These are phyloP conservation scores for Hyperopisus bebe DNA, from an alignment of 2,113 vertebrate genomes.

Conservation along the genomic window DNA sequence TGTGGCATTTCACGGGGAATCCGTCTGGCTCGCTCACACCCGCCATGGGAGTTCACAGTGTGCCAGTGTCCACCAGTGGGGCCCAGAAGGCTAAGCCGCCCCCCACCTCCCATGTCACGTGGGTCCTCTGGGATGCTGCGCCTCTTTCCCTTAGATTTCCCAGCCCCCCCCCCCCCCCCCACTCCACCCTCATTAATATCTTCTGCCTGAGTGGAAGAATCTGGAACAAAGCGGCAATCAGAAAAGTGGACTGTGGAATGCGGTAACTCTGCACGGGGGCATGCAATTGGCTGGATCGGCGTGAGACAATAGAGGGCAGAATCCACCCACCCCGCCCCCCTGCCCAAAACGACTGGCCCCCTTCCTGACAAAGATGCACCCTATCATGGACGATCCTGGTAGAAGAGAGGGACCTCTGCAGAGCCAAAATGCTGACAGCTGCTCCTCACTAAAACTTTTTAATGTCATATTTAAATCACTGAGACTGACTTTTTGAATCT, in stretches of 20 bases:
- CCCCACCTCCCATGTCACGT: neutral
- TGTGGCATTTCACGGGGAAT: neutral
- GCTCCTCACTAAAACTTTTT: neutral
- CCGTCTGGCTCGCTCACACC: neutral
- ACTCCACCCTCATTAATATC: conserved; percentile 48
- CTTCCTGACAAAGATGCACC: neutral
- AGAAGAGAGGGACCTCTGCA: neutral
- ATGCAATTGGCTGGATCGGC: conserved; percentile 27
- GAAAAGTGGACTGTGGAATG: conserved; percentile 45
- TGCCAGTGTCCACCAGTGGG: neutral
- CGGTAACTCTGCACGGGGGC: conserved; percentile 47
- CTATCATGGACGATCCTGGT: neutral
- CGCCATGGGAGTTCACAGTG: neutral
- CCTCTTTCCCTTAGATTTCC: conserved; percentile 29
- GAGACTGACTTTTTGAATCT: neutral
- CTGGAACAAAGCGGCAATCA: conserved; percentile 57
- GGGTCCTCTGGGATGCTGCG: neutral
- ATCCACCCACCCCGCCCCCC: conserved; percentile 3
- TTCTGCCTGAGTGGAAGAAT: conserved; percentile 56
- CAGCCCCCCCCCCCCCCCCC: conserved; percentile 18
- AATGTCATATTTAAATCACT: neutral
- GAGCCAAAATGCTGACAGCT: neutral
- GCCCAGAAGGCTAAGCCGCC: neutral
- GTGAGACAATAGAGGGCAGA: conserved; percentile 15
- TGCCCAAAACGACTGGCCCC: neutral